A percentile compares a stretch with the other conserved stretches of the same genome.
Conservation (phyloP, 2,888 invertebrate genomes). For the Pollenia griseotomentosa region DNA sequence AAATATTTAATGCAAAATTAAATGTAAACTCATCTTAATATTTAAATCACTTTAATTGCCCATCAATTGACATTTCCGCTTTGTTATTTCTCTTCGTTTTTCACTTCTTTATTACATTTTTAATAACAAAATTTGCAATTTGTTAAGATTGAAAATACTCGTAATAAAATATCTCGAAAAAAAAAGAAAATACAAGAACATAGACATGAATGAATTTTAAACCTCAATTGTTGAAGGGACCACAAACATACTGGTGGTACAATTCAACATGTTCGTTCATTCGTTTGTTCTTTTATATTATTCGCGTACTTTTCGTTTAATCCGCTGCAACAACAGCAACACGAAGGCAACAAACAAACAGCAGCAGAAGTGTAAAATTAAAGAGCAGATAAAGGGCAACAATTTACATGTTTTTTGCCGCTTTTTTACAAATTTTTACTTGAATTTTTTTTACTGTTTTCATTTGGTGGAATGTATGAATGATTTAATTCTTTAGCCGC, state of each 20-base stretch:
- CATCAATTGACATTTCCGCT: constrained; percentile 53
- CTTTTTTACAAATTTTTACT: constrained; percentile 48
- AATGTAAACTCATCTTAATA: constrained; percentile 25
- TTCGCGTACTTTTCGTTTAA: constrained; percentile 55
- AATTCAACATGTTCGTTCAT: constrained; percentile 48
- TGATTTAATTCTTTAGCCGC: constrained; percentile 73
- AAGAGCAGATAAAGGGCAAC: constrained; percentile 70
- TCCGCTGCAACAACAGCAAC: constrained; percentile 45
- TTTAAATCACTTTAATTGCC: constrained; percentile 48
- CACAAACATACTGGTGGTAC: constrained; percentile 72
- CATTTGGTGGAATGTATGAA: constrained; percentile 69
- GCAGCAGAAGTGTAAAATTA: constrained; percentile 64
- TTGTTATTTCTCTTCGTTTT: constrained; percentile 22
- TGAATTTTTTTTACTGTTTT: constrained; percentile 39
- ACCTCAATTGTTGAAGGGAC: constrained; percentile 68
- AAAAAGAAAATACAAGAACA: constrained; percentile 26
- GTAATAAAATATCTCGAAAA: constrained; percentile 29
- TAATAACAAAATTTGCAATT: constrained; percentile 64
- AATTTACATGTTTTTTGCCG: constrained; percentile 67
- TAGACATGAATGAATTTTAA: constrained; percentile 49
- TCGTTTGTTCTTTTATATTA: constrained; percentile 24
- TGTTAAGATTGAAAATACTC: constrained; percentile 51
- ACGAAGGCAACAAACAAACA: constrained; percentile 33
- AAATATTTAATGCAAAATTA: neutral
- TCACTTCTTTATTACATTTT: constrained; percentile 51